Conservation (phyloP, 1,140 invertebrate species). For the Meloidogyne chitwoodi region DNA sequence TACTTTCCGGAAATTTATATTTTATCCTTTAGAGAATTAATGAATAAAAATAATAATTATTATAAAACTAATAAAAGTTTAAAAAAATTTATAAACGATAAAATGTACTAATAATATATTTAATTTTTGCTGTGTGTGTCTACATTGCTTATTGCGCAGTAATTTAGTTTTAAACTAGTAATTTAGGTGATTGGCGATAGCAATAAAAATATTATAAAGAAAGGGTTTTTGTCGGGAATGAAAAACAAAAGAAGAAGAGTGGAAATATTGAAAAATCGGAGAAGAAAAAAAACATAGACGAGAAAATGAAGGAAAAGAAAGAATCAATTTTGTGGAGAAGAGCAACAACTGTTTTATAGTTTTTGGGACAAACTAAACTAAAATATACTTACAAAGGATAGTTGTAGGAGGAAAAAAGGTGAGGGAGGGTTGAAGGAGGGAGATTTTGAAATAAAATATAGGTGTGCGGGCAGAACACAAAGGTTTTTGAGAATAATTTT, state of each 20-base stretch:
- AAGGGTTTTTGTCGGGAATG: neutral
- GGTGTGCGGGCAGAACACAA: neutral
- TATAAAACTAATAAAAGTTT: constrained; percentile 5
- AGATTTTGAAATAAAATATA: neutral
- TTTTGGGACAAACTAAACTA: neutral
- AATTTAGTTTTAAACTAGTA: neutral
- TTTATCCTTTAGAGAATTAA: too few species aligned
- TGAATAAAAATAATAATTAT: too few species aligned
- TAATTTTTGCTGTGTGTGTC: neutral
- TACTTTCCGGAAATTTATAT: too few species aligned
- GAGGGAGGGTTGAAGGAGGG: neutral
- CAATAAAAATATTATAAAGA: neutral
- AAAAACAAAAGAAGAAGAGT: neutral
- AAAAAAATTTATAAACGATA: neutral
- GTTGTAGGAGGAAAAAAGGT: neutral
- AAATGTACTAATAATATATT: neutral
- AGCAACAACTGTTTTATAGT: neutral
- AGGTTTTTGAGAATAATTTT: neutral
- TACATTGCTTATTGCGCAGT: neutral
- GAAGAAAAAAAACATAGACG: neutral
- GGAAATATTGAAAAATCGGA: neutral
- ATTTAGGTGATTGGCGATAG: neutral
- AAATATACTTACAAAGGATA: neutral
- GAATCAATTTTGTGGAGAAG: neutral
- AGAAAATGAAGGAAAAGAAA: neutral